These are phyloP conservation scores for Hydropsyche tenuis DNA, from an alignment of 1,140 invertebrate species.

Conservation along the genomic window DNA sequence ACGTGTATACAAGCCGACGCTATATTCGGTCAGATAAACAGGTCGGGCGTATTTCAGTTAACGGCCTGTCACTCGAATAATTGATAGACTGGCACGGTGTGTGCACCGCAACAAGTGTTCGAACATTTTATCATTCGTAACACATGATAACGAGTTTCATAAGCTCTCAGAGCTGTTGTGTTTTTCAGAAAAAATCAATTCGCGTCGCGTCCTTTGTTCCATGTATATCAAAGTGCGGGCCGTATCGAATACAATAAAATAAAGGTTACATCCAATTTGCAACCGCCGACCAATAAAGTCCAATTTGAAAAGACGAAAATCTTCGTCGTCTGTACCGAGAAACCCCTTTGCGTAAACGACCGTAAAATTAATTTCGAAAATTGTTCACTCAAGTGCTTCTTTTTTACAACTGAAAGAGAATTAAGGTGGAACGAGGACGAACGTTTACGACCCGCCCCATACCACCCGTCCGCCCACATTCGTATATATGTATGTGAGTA, in stretches of 20 bases:
- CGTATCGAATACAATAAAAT: slow-evolving; percentile 29
- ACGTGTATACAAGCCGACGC: neutral
- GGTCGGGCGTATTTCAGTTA: slow-evolving; percentile 32
- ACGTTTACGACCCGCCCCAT: slow-evolving; percentile 7
- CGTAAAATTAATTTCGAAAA: slow-evolving; percentile 50
- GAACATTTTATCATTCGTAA: slow-evolving; percentile 5
- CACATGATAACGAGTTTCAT: slow-evolving; percentile 1
- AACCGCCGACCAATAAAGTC: slow-evolving; percentile 35
- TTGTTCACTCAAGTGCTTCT: slow-evolving; percentile 45
- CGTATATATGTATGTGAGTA: slow-evolving; percentile 10
- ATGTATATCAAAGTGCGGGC: neutral
- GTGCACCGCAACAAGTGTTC: slow-evolving; percentile 29
- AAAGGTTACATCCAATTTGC: slow-evolving; percentile 39
- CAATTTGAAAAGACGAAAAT: slow-evolving; percentile 44
- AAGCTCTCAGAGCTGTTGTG: neutral
- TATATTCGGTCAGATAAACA: slow-evolving; percentile 38
- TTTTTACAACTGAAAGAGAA: slow-evolving; percentile 47
- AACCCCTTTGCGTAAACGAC: slow-evolving; percentile 44
- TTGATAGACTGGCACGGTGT: slow-evolving; percentile 36
- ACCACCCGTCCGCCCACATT: neutral
- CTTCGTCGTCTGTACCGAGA: slow-evolving; percentile 6
- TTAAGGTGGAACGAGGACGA: slow-evolving; percentile 29
- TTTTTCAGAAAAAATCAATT: neutral
- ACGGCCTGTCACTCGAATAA: slow-evolving; percentile 32
- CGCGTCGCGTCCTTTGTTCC: no score